These are phyloP conservation scores for Eulemur mongoz DNA, from an alignment of 2,797 vertebrate species.

Conservation along the genomic window DNA sequence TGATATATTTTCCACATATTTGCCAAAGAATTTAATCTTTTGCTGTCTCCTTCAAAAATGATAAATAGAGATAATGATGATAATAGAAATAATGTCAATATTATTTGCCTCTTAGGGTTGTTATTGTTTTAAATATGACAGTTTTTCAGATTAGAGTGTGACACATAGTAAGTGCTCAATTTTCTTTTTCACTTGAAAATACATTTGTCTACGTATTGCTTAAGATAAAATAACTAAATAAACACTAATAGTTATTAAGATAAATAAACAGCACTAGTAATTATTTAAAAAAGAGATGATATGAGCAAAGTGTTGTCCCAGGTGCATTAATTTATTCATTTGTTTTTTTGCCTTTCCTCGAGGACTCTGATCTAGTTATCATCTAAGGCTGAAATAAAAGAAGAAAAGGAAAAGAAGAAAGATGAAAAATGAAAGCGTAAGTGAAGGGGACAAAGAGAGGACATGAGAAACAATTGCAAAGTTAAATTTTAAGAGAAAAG, in stretches of 20 bases:
- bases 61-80: neutral
- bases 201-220: neutral
- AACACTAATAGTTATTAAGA: neutral
- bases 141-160: neutral
- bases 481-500: neutral
- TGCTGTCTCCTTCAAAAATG: neutral
- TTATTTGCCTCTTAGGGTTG: neutral
- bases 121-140: neutral
- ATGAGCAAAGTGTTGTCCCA: neutral
- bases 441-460: neutral
- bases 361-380: neutral
- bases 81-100: neutral
- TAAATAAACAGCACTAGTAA: neutral
- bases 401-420: neutral
- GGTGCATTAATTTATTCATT: neutral
- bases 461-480: neutral
- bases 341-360: neutral
- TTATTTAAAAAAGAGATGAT: neutral
- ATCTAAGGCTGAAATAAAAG: neutral
- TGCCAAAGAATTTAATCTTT: neutral
- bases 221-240: conserved; percentile 4
- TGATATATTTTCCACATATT: neutral
- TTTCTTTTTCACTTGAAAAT: neutral
- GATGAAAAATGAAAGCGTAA: conserved; percentile 25
- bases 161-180: neutral